These are phyloP conservation scores for Notarius lentiginosus DNA, from an alignment of 2,113 vertebrate genomes.

Conservation along the genomic window DNA sequence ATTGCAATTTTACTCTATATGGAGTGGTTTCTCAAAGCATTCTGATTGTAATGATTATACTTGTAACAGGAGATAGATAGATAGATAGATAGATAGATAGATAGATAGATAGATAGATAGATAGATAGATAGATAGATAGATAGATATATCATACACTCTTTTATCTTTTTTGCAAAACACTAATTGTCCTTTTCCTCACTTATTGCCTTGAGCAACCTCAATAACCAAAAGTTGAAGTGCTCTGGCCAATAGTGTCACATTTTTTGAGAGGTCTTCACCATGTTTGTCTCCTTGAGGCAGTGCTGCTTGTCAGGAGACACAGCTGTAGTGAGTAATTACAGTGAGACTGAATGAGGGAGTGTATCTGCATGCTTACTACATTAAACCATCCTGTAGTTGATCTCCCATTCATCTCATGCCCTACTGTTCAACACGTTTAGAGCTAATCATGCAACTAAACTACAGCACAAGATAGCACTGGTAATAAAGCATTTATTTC, in stretches of 20 bases:
- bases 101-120: too few species aligned
- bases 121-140: too few species aligned
- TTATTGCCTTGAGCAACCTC: neutral
- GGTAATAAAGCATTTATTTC: neutral
- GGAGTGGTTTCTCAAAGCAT: neutral
- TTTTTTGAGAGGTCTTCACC: neutral
- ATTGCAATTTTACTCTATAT: too few species aligned
- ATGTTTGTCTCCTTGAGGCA: neutral
- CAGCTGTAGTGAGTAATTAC: neutral
- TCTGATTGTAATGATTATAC: too few species aligned
- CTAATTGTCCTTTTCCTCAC: conserved; percentile 6
- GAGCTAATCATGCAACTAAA: neutral
- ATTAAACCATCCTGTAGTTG: neutral
- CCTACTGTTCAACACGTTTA: neutral
- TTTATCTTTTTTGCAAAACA: neutral
- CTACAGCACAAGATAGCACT: neutral
- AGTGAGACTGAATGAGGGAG: neutral
- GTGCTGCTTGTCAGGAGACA: neutral
- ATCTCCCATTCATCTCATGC: conserved; percentile 2
- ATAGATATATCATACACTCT: neutral
- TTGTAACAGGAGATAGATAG: too few species aligned
- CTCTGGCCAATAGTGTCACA: neutral
- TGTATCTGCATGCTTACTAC: neutral
- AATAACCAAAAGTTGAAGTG: conserved; percentile 6
- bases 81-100: too few species aligned